These are phyloP conservation scores for Nemapogon koenigi DNA, from an alignment of 2,888 invertebrate genomes.

Conservation along the genomic window DNA sequence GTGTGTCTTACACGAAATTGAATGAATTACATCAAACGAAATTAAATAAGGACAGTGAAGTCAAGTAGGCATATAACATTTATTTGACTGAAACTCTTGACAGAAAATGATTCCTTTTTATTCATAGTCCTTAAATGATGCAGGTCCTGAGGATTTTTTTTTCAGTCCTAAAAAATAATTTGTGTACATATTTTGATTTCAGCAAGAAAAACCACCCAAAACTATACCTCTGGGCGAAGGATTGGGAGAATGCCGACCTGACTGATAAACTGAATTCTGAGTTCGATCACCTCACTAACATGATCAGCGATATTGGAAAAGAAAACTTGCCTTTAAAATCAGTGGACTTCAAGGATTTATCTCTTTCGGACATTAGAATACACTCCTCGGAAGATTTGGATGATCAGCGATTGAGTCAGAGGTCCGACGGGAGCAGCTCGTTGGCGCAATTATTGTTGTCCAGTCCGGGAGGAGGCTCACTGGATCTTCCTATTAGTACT, in stretches of 20 bases:
- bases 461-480: conserved; percentile 38
- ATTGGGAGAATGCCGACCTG: conserved; percentile 68
- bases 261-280: conserved; percentile 21
- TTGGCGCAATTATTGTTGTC: conserved; percentile 26
- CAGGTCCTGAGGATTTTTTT: no score
- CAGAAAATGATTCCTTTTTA: no score
- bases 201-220: conserved; percentile 85
- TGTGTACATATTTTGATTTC: no score
- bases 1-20: no score
- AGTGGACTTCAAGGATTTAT: conserved; percentile 28
- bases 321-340: conserved; percentile 40
- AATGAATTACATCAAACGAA: no score
- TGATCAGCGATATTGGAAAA: conserved; percentile 20
- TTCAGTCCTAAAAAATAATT: no score
- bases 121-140: no score
- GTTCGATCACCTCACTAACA: conserved; percentile 2
- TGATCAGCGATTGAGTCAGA: conserved; percentile 14
- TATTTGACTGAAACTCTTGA: no score
- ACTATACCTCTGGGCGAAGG: conserved; percentile 85
- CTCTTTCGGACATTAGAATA: conserved; percentile 23
- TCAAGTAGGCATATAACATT: no score
- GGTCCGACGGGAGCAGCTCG: conserved; percentile 2
- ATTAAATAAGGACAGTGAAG: no score
- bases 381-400: conserved; percentile 23
- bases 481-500: conserved; percentile 47